Evolutionary conservation across 1,140 invertebrate species (phyloP).

Genomic region (Sinonovacula constricta): DNA sequence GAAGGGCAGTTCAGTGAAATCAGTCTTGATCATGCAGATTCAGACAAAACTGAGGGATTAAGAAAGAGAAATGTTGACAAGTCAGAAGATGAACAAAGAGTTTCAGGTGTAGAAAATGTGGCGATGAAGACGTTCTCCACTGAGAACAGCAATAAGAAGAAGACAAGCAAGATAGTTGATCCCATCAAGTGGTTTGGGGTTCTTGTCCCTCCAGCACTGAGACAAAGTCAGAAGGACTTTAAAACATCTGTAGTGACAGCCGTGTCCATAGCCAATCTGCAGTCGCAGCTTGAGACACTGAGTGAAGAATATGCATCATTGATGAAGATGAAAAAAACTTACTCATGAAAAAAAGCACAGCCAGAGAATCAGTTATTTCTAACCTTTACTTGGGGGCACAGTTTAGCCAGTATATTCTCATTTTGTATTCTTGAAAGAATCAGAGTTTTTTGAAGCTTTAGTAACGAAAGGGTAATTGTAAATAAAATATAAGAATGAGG

Average conservation of each 20-base stretch:
- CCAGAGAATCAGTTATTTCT: too few species aligned
- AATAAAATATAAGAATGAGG: too few species aligned
- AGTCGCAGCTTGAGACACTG: conserved; percentile 39
- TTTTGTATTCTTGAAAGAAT: too few species aligned
- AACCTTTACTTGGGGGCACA: too few species aligned
- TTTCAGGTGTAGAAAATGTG: neutral
- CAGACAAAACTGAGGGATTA: neutral
- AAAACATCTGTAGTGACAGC: conserved; percentile 23
- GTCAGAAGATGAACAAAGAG: too few species aligned
- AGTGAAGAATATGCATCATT: conserved; percentile 10
- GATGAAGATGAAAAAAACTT: conserved; percentile 18
- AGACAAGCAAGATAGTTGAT: conserved; percentile 40
- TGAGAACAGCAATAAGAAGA: conserved; percentile 3
- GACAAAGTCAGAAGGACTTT: conserved; percentile 61
- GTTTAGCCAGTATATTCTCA: too few species aligned
- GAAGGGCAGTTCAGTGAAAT: conserved; percentile 15
- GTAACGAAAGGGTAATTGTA: too few species aligned
- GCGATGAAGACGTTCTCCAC: neutral
- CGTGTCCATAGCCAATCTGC: conserved; percentile 48
- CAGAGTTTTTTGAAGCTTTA: too few species aligned
- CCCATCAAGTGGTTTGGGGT: conserved; percentile 69
- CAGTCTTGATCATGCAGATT: neutral
- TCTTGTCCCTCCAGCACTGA: conserved; percentile 61
- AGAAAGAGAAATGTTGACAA: conserved; percentile 16
- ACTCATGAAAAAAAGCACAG: too few species aligned